A percentile compares a stretch with the other conserved stretches of the same genome.
phyloP scores from a whole-genome alignment of 2,113 vertebrate species.

The Varanus komodoensis region DNA sequence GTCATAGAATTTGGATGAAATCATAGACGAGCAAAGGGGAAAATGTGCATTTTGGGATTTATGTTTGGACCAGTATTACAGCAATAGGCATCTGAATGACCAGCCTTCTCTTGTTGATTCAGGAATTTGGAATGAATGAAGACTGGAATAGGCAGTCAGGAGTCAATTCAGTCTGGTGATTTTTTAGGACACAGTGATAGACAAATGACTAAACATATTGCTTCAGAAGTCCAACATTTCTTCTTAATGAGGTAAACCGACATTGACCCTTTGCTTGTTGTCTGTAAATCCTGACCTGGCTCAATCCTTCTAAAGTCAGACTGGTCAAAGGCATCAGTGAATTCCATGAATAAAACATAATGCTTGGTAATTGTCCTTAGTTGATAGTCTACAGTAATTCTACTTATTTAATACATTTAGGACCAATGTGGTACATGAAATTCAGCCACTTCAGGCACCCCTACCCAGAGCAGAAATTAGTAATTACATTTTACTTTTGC shows the following conservation, averaged over 20 bases:
- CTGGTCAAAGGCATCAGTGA: conserved; percentile 71
- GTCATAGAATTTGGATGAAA: neutral
- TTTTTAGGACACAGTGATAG: conserved; percentile 51
- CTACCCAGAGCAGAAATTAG: neutral
- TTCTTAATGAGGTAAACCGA: conserved; percentile 70
- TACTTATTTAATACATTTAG: conserved; percentile 47
- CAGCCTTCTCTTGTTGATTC: neutral
- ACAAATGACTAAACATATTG: conserved; percentile 69
- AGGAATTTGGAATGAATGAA: conserved; percentile 22
- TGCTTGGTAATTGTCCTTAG: conserved; percentile 63
- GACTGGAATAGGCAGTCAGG: conserved; percentile 13
- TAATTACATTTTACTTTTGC: conserved; percentile 30
- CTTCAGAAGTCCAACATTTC: conserved; percentile 69
- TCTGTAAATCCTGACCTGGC: conserved; percentile 68
- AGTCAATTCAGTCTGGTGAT: conserved; percentile 30
- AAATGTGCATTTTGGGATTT: neutral
- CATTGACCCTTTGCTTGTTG: conserved; percentile 65
- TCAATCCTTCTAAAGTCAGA: conserved; percentile 71
- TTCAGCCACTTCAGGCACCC: neutral
- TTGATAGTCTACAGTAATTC: conserved; percentile 54
- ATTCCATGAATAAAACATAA: conserved; percentile 74
- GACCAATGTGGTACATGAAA: conserved; percentile 12
- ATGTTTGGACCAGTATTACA: neutral
- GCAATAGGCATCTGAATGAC: neutral
- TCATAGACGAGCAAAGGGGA: neutral